phyloP scores from a whole-genome alignment of 2,113 vertebrate genomes.

The Mesembrinibis cayennensis region DNA sequence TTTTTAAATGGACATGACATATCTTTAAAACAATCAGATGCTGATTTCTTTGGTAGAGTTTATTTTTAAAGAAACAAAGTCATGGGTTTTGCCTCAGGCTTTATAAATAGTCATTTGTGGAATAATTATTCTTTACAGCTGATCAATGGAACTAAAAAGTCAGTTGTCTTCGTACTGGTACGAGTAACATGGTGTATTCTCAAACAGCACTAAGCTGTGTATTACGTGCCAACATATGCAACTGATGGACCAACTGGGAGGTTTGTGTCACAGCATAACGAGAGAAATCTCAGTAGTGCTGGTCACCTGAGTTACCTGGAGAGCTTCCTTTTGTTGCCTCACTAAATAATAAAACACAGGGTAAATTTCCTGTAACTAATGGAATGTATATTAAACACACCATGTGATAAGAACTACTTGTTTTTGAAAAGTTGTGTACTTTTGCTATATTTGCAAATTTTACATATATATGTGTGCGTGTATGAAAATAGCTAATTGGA shows the following conservation, averaged over 20 bases:
- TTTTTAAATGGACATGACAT: neutral
- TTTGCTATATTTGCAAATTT: neutral
- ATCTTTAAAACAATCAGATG: neutral
- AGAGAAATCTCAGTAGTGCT: neutral
- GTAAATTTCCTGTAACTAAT: neutral
- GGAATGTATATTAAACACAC: neutral
- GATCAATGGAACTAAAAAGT: neutral
- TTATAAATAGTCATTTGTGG: conserved; percentile 10
- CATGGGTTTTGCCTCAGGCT: neutral
- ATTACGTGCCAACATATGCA: neutral
- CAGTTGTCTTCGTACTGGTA: neutral
- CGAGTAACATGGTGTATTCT: neutral
- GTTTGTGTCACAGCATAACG: accelerated
- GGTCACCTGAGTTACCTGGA: neutral
- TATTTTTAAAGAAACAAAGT: neutral
- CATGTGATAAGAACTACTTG: neutral
- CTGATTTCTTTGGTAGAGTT: neutral
- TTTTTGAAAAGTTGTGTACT: neutral
- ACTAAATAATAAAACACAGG: neutral
- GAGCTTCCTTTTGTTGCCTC: neutral
- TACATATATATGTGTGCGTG: accelerated
- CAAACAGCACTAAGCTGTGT: neutral
- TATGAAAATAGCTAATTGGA: neutral
- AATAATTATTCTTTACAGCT: conserved; percentile 14
- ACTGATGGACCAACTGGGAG: neutral